A percentile compares a stretch with the other conserved stretches of the same genome.
These are phyloP conservation scores for Anoura caudifer DNA, from an alignment of 2,113 vertebrate genomes.

Conservation along the genomic window DNA sequence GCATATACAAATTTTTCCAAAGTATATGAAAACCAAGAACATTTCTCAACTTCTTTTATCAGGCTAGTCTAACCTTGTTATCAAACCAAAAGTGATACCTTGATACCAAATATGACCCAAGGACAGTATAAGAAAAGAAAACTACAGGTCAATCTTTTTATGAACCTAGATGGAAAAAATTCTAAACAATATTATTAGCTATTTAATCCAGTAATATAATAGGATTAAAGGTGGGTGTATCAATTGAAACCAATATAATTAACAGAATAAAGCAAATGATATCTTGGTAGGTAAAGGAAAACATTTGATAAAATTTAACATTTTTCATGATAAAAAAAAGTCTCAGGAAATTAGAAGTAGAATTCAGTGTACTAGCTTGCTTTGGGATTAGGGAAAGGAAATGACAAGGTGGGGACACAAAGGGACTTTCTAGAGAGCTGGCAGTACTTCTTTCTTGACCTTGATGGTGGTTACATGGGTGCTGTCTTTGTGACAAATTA, in stretches of 20 bases:
- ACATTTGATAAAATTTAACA: neutral
- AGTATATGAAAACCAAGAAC: neutral
- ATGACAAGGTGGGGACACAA: neutral
- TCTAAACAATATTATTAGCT: neutral
- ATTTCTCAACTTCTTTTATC: neutral
- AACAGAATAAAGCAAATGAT: neutral
- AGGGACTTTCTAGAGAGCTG: neutral
- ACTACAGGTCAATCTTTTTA: neutral
- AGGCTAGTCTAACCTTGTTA: neutral
- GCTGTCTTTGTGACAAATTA: neutral
- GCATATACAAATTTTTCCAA: neutral
- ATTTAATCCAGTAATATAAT: neutral
- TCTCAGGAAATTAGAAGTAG: neutral
- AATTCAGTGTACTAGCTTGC: neutral
- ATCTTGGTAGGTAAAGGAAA: slow-evolving; percentile 6
- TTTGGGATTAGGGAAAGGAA: neutral
- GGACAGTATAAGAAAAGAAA: neutral
- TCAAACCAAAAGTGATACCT: neutral
- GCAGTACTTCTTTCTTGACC: neutral
- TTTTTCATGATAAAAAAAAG: neutral
- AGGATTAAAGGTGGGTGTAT: neutral
- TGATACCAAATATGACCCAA: neutral
- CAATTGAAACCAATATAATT: slow-evolving; percentile 9
- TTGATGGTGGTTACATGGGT: neutral
- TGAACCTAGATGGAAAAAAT: neutral